Conservation (phyloP, 1,140 invertebrate genomes). For the Calycopis cecrops region DNA sequence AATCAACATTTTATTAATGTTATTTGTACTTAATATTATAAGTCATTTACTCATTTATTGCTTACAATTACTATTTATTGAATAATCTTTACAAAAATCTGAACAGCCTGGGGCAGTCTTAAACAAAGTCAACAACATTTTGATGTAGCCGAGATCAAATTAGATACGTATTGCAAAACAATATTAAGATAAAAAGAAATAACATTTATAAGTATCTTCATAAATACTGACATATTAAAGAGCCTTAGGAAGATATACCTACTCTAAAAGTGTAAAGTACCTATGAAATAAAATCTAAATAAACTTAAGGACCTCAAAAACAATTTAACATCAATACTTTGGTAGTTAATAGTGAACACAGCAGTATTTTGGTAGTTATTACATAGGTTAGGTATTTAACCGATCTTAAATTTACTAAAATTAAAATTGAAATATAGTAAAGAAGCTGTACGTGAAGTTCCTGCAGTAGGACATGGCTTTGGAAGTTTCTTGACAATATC, state of each 20-base stretch:
- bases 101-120: conserved; percentile 9
- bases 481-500: conserved; percentile 11
- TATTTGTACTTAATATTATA: too few relatives aligned
- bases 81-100: conserved; percentile 1
- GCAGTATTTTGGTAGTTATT: too few relatives aligned
- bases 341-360: too few relatives aligned
- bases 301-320: too few relatives aligned
- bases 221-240: background rate
- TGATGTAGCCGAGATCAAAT: background rate
- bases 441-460: conserved; percentile 13
- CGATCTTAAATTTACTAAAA: conserved; percentile 10
- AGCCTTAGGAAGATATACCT: background rate
- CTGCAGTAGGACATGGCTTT: conserved; percentile 11
- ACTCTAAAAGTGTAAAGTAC: too few relatives aligned
- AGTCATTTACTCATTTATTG: too few relatives aligned
- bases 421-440: conserved; percentile 9
- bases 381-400: too few relatives aligned
- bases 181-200: background rate
- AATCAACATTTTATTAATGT: too few relatives aligned
- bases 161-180: background rate
- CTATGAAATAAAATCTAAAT: too few relatives aligned
- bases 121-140: background rate
- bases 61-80: too few relatives aligned
- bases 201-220: background rate
- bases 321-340: too few relatives aligned